phyloP scores from a whole-genome alignment of 1,140 invertebrate species.

The Drosophila eugracilis region DNA sequence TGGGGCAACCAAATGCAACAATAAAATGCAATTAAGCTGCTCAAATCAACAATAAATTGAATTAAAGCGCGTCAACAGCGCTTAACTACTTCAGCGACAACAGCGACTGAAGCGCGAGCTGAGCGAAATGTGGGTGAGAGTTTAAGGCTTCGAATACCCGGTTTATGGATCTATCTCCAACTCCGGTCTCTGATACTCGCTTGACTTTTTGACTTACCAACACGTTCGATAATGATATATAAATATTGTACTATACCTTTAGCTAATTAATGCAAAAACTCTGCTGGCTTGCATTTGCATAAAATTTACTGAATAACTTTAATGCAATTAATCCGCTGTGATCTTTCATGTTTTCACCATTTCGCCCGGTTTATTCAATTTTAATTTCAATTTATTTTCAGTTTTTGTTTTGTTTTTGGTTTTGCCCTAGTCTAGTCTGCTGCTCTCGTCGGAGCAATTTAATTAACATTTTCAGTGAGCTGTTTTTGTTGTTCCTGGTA shows the following conservation, averaged over 20 bases:
- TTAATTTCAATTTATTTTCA: constrained; percentile 41
- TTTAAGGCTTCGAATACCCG: neutral
- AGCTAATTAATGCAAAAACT: constrained; percentile 50
- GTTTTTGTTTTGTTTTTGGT: neutral
- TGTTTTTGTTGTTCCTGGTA: constrained; percentile 16
- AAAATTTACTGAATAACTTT: constrained; percentile 45
- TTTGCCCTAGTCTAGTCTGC: neutral
- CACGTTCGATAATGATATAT: neutral
- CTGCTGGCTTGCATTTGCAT: constrained; percentile 50
- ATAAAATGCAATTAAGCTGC: constrained; percentile 76
- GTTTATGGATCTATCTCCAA: no score
- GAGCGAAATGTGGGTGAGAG: constrained; percentile 32
- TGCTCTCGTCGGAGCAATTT: constrained; percentile 25
- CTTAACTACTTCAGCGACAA: constrained; percentile 18
- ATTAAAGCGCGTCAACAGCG: constrained; percentile 70
- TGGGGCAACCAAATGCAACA: constrained; percentile 39
- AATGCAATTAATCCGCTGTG: constrained; percentile 50
- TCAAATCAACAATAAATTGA: constrained; percentile 75
- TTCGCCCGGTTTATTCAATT: constrained; percentile 39
- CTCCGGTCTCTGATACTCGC: no score
- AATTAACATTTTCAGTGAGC: constrained; percentile 34
- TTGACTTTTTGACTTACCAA: neutral
- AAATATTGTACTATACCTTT: no score
- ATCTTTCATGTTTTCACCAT: constrained; percentile 33
- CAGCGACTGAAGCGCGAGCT: no score